phyloP scores from a whole-genome alignment of 2,888 invertebrate genomes.

The Cheilosia scutellata region DNA sequence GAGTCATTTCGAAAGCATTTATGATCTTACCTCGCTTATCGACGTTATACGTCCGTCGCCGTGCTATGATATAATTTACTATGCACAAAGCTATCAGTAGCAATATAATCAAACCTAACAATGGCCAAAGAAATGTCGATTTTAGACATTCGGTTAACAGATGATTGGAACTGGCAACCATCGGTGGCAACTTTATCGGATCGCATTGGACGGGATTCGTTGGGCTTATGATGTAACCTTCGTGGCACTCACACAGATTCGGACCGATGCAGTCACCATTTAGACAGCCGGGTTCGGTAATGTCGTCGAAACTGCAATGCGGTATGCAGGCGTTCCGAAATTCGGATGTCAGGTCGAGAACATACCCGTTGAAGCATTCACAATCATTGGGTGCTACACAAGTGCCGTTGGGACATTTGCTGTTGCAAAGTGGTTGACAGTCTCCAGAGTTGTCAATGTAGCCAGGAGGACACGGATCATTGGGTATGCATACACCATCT shows the following conservation, averaged over 20 bases:
- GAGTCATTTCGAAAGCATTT: neutral
- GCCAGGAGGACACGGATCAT: conserved; percentile 24
- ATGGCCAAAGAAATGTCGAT: neutral
- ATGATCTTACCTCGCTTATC: conserved; percentile 51
- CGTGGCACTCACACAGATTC: conserved; percentile 57
- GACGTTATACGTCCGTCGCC: conserved; percentile 37
- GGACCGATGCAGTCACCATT: conserved; percentile 78
- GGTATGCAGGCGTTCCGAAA: conserved; percentile 28
- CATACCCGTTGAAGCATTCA: conserved; percentile 77
- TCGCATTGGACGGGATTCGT: conserved; percentile 37
- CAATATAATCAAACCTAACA: neutral
- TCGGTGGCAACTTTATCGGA: neutral
- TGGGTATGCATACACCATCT: conserved; percentile 24
- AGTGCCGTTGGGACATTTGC: conserved; percentile 80
- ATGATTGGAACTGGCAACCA: conserved; percentile 6
- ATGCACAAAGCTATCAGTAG: conserved; percentile 2
- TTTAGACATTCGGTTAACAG: conserved; percentile 16
- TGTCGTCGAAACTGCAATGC: conserved; percentile 19
- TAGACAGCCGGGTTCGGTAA: conserved; percentile 78
- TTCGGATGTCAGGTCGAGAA: conserved; percentile 73
- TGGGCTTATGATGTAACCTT: conserved; percentile 46
- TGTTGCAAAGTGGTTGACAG: conserved; percentile 81
- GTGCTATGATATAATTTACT: conserved; percentile 12
- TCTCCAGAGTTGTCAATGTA: neutral
- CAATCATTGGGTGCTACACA: conserved; percentile 79